A percentile compares a stretch with the other conserved stretches of the same genome.
These are phyloP conservation scores for Cephalopterus ornatus DNA, from an alignment of 2,113 vertebrate species.

Conservation along the genomic window DNA sequence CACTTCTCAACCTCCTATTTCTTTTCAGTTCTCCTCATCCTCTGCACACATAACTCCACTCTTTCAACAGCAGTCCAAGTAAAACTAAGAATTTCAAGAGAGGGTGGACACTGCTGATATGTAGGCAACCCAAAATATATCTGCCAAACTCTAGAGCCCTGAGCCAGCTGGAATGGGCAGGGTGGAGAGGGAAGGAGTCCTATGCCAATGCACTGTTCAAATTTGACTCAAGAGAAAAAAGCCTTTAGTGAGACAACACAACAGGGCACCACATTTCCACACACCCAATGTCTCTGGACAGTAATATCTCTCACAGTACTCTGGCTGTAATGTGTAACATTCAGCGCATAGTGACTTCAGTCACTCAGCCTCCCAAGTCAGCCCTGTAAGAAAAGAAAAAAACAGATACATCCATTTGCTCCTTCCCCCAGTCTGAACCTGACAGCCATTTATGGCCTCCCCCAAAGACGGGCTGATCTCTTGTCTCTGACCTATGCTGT, in stretches of 20 bases:
- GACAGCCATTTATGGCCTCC: neutral
- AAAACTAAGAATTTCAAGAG: conserved; percentile 45
- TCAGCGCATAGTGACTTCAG: neutral
- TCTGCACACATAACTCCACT: neutral
- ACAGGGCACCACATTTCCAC: neutral
- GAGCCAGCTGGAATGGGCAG: neutral
- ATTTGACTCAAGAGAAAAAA: neutral
- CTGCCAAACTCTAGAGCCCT: neutral
- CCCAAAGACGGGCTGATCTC: neutral
- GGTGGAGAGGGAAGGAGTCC: neutral
- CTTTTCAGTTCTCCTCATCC: neutral
- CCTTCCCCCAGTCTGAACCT: neutral
- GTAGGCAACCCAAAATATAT: neutral
- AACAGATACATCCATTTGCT: neutral
- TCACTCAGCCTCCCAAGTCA: neutral
- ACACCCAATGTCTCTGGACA: neutral
- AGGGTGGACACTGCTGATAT: neutral
- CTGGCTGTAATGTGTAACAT: neutral
- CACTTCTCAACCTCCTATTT: neutral
- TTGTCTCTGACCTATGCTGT: conserved; percentile 1
- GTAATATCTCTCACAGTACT: no score
- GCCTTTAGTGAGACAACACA: neutral
- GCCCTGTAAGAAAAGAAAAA: neutral
- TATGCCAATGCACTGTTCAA: neutral
- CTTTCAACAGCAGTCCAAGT: neutral